Conservation (phyloP, 2,888 invertebrate genomes). For the Sisyra terminalis region DNA sequence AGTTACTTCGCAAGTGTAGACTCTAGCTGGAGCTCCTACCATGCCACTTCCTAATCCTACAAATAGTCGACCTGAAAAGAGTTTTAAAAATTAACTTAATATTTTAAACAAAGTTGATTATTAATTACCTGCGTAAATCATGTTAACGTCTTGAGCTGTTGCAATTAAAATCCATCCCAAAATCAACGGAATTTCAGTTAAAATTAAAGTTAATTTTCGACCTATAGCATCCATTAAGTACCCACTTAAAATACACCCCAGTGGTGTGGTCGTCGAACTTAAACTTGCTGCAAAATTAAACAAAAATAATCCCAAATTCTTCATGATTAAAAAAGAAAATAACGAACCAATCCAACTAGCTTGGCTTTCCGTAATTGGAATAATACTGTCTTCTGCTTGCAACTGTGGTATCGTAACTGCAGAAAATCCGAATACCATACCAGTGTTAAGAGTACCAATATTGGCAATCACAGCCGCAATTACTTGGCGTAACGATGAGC, state of each 20-base stretch:
- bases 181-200: conserved; percentile 49
- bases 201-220: conserved; percentile 40
- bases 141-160: conserved; percentile 36
- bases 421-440: conserved; percentile 52
- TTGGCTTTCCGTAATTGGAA: conserved; percentile 35
- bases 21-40: conserved; percentile 52
- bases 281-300: conserved; percentile 36
- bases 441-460: conserved; percentile 50
- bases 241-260: conserved; percentile 53
- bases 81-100: too few relatives aligned
- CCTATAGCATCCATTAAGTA: conserved; percentile 54
- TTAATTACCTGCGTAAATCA: conserved; percentile 39
- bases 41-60: conserved; percentile 55
- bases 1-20: conserved; percentile 53
- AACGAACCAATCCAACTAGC: conserved; percentile 51
- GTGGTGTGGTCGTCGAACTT: conserved; percentile 46
- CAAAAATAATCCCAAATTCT: conserved; percentile 1
- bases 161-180: conserved; percentile 49
- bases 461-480: conserved; percentile 46
- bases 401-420: conserved; percentile 48
- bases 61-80: conserved; percentile 32
- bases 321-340: not conserved
- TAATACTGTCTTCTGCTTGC: conserved; percentile 28
- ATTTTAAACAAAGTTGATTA: not conserved
- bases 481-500: conserved; percentile 22